Evolutionary conservation across 2,888 invertebrate genomes (phyloP).

Genomic region (Pseudococcus viburni): DNA sequence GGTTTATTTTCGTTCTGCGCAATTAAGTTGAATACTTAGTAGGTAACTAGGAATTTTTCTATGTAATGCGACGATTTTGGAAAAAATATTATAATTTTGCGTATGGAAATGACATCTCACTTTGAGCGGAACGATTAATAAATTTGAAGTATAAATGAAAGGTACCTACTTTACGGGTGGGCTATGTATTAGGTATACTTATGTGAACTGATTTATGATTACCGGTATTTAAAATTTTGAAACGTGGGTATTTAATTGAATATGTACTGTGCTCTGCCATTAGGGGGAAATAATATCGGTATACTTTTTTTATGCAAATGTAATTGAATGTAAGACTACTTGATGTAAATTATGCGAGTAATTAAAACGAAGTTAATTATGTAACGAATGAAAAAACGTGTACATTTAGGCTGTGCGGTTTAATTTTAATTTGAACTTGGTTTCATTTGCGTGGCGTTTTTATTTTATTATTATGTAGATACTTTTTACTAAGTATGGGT

Average conservation of each 20-base stretch:
- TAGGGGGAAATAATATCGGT: not conserved
- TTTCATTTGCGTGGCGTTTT: not conserved
- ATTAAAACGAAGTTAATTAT: conserved; percentile 58
- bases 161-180: not conserved
- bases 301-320: conserved; percentile 36
- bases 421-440: not conserved
- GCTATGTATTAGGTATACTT: not conserved
- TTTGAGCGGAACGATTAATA: not conserved
- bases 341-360: conserved; percentile 36
- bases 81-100: not conserved
- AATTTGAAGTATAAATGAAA: not conserved
- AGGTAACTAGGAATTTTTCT: not conserved
- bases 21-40: not conserved
- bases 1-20: not conserved
- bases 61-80: not conserved
- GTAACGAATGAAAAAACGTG: conserved; percentile 39
- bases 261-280: not conserved
- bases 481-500: too few species aligned
- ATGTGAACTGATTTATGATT: not conserved
- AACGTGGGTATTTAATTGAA: conserved; percentile 39
- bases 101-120: not conserved
- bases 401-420: not conserved
- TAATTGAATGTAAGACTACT: conserved; percentile 52
- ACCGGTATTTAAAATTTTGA: conserved; percentile 37
- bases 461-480: not conserved